These are phyloP conservation scores for Diploptera punctata DNA, from an alignment of 2,888 invertebrate genomes.

Conservation along the genomic window DNA sequence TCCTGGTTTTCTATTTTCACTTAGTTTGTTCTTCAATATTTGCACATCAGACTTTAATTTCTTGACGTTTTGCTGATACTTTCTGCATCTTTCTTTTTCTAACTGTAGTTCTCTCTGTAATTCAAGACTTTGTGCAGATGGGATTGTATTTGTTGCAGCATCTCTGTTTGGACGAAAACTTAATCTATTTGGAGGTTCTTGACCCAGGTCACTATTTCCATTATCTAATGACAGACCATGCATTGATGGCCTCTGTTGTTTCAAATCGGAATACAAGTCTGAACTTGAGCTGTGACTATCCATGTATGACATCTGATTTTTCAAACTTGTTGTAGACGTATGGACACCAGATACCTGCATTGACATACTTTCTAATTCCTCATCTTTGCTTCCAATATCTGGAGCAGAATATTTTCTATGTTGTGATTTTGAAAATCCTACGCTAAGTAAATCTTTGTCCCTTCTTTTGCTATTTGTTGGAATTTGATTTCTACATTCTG, in stretches of 20 bases:
- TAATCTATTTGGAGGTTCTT: not conserved
- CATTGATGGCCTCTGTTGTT: no score
- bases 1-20: slow-evolving; percentile 25
- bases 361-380: no score
- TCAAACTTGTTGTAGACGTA: not conserved
- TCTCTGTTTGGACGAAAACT: slow-evolving; percentile 21
- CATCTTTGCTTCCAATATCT: no score
- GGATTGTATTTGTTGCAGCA: slow-evolving; percentile 38
- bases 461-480: no score
- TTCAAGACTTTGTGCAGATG: slow-evolving; percentile 28
- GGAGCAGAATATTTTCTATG: no score
- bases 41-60: slow-evolving; percentile 35
- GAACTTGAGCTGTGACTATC: not conserved
- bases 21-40: slow-evolving; percentile 23
- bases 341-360: no score
- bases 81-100: slow-evolving; percentile 37
- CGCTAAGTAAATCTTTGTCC: no score
- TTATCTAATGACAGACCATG: no score
- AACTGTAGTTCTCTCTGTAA: slow-evolving; percentile 37
- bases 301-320: not conserved
- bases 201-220: not conserved
- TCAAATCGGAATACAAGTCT: not conserved
- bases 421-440: no score
- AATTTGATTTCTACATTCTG: no score
- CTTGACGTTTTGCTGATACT: slow-evolving; percentile 36